Evolutionary conservation across 2,113 vertebrate genomes (phyloP), one percentile per base, ranked within the genome.

Genomic region (Plecturocebus donacophilus): DNA sequence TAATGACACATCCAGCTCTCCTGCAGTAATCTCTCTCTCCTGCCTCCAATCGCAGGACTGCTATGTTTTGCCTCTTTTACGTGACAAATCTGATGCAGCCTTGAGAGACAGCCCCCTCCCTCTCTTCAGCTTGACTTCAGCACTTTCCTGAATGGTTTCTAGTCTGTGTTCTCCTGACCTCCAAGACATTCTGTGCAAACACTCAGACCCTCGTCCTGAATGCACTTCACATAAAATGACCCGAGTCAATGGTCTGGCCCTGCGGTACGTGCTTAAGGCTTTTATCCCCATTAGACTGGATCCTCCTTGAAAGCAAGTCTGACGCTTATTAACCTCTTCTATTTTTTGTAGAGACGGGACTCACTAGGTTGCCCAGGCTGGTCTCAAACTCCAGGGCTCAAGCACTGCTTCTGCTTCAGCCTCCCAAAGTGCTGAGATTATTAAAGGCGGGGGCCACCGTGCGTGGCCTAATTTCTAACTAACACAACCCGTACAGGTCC

Each of bases 1-100:
- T 13, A 3, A 13, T 0, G 3, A 4, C 38, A 8, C 16, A 25
- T 0, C 11, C 38, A 11, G 1, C 13, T 58, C 23, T 7, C 64
- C 42, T n/a, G 6, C 2, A 19, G 40, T 35, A 2, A 17, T 0
- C 11, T 47, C n/a, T 42, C 32, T 71, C 38, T 0, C 17, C 64
- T 35, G 38, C 12, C 81, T 40, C 16, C n/a, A 11, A 9, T 25
- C 14, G n/a, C 38, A 21, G 3, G 13, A 25, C 38, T 4, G 3
- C 14, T 17, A 9, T 47, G 14, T 38, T 52, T 19, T 23, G 20
- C 38, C 13, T 25, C 66, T 52, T 38, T 38, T 9, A 35, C 11
- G 35, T 1, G 16, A 45, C 0, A 4, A 23, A 20, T 27, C 9
- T 13, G 16, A 45, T 0, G 2, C 80, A 32, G 81, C 47, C 38